Conservation (phyloP, 2,797 vertebrate genomes). For the Diplodus sargus region DNA sequence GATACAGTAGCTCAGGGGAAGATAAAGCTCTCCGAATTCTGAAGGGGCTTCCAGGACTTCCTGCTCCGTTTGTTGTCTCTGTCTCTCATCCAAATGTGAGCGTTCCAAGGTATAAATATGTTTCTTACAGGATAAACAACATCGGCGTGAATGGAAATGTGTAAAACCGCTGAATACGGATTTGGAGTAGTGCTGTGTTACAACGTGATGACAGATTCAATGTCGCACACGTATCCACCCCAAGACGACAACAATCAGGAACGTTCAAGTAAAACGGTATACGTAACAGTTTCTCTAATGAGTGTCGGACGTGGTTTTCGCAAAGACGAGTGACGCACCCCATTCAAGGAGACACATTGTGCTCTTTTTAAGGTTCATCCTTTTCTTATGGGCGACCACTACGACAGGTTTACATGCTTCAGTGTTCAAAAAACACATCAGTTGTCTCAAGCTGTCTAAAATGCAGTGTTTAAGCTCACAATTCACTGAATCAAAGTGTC, state of each 20-base stretch:
- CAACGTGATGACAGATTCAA: neutral
- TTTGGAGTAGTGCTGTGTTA: neutral
- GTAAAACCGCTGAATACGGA: neutral
- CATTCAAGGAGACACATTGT: too few species aligned
- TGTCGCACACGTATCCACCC: neutral
- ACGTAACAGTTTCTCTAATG: too few species aligned
- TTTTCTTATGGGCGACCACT: too few species aligned
- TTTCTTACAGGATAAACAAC: neutral
- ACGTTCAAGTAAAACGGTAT: neutral
- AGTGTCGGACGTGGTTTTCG: too few species aligned
- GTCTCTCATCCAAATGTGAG: neutral
- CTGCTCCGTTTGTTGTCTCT: slow-evolving; percentile 4
- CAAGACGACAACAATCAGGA: neutral
- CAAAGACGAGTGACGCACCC: too few species aligned
- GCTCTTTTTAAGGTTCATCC: too few species aligned
- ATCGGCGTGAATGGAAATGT: neutral
- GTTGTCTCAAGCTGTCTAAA: too few species aligned
- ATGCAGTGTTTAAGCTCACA: too few species aligned
- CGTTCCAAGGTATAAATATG: slow-evolving; percentile 5
- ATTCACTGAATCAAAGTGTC: too few species aligned
- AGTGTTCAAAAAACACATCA: too few species aligned
- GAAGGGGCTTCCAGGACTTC: neutral
- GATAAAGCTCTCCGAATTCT: neutral
- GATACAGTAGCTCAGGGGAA: neutral
- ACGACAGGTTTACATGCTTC: too few species aligned